Evolutionary conservation across 2,113 vertebrate species (phyloP), one percentile per base, ranked within the genome.

Genomic region (Embiotoca jacksoni): DNA sequence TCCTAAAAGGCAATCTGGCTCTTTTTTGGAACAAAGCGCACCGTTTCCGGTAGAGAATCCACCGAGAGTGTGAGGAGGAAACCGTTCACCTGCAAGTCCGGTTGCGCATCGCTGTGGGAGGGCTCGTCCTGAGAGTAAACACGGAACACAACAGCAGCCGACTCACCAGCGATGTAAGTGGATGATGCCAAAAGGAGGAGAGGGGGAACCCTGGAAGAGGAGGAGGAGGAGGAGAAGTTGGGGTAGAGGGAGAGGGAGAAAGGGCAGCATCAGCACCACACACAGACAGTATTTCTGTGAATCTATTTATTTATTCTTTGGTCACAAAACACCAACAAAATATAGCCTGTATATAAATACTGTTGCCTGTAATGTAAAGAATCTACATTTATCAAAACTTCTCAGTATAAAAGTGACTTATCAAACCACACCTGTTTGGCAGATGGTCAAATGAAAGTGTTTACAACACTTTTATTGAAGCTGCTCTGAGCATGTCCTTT

Each of bases 51-150:
- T 47, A 2, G 13, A 35, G 1, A 4, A 60, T 58, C 68, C 54
- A 11, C 36, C 1, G 33, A 1, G 62, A 59, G 39, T 2, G 41
- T 0, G 49, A 14, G 30, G 39, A 41, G 53, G 47, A 44, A 68
- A 62, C 56, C 55, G 79, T 33, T 89, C 88, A 91, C 88, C 86
- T 89, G 85, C 74, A 60, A 82, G 70, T 80, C 75, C 78, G 58
- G 75, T 56, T 70, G 78, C 84, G 52, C n/a, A 69, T 65, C 11
- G 41, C 62, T 2, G 86, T 35, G 69, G 87, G 82, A 82, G 85
- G 81, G 85, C 73, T 70, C 58, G 44, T 30, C 72, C 68, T 41
- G 70, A 7, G 71, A 41, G 53, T 35, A 78, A 68, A 66, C 1
- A 77, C 58, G 31, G 67, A 69, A 10, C 47, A 60, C 30, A 66